phyloP scores from a whole-genome alignment of 2,888 invertebrate species.

The Prosapia bicincta region DNA sequence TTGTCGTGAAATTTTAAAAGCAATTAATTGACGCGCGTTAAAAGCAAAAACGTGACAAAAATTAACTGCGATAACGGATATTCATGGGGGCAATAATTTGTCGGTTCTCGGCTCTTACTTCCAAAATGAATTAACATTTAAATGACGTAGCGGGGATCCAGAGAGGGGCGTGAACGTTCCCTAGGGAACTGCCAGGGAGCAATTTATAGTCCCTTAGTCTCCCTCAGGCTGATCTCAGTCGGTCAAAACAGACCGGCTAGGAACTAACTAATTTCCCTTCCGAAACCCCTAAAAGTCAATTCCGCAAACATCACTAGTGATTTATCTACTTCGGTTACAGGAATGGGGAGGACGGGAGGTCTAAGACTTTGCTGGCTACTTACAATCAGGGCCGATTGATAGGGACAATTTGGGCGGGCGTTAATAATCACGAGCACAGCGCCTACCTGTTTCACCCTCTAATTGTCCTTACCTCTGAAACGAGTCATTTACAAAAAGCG shows the following conservation, averaged over 20 bases:
- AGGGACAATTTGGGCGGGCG: too few species aligned
- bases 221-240: constrained; percentile 12
- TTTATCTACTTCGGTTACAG: not conserved
- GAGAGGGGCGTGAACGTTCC: not conserved
- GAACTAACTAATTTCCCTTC: constrained; percentile 24
- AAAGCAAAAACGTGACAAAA: not conserved
- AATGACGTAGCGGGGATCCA: constrained; percentile 20
- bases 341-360: not conserved
- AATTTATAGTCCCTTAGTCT: constrained; percentile 11
- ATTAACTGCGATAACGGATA: not conserved
- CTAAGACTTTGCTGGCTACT: too few species aligned
- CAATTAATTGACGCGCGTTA: not conserved
- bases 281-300: constrained; percentile 26
- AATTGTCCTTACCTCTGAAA: too few species aligned
- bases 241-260: not conserved
- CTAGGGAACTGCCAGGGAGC: not conserved
- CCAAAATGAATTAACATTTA: constrained; percentile 28
- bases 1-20: not conserved
- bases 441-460: too few species aligned
- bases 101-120: not conserved
- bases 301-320: not conserved
- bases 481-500: too few species aligned
- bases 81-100: not conserved
- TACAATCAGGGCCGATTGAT: too few species aligned
- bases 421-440: too few species aligned